Evolutionary conservation across 2,797 vertebrate genomes (phyloP).

Genomic region (Adrianichthys oophorus): DNA sequence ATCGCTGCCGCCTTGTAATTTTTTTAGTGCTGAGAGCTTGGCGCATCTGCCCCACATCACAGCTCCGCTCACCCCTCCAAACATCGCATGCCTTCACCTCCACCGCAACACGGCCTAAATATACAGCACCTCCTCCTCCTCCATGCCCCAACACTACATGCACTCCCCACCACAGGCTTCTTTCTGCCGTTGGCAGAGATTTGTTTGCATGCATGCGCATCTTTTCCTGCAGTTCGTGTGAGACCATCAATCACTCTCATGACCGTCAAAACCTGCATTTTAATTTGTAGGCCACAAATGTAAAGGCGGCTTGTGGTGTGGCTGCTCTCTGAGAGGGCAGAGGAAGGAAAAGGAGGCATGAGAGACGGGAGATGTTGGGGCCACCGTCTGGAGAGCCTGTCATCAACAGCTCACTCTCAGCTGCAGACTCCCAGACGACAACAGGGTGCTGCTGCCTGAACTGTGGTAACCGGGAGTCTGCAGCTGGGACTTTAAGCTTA

Average conservation of each 20-base stretch:
- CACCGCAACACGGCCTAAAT: slow-evolving; percentile 61
- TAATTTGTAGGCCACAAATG: slow-evolving; percentile 57
- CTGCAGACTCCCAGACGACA: slow-evolving; percentile 42
- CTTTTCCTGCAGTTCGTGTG: slow-evolving; percentile 31
- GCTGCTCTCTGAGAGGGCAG: slow-evolving; percentile 32
- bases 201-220: slow-evolving; percentile 38
- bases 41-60: slow-evolving; percentile 67
- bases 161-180: slow-evolving; percentile 39
- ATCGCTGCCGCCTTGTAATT: slow-evolving; percentile 70
- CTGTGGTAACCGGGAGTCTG: slow-evolving; percentile 17
- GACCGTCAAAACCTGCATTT: slow-evolving; percentile 59
- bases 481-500: neutral
- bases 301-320: slow-evolving; percentile 44
- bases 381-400: slow-evolving; percentile 65
- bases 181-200: slow-evolving; percentile 30
- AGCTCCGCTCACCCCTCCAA: slow-evolving; percentile 62
- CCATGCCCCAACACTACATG: slow-evolving; percentile 54
- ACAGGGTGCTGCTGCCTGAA: slow-evolving; percentile 23
- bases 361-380: slow-evolving; percentile 58
- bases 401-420: slow-evolving; percentile 63
- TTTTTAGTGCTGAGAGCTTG: slow-evolving; percentile 52
- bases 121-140: slow-evolving; percentile 54
- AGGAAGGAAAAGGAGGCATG: slow-evolving; percentile 45
- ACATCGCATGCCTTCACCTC: slow-evolving; percentile 22
- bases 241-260: slow-evolving; percentile 68